Conservation (phyloP, 2,113 vertebrate genomes). For the Bubo scandiacus region DNA sequence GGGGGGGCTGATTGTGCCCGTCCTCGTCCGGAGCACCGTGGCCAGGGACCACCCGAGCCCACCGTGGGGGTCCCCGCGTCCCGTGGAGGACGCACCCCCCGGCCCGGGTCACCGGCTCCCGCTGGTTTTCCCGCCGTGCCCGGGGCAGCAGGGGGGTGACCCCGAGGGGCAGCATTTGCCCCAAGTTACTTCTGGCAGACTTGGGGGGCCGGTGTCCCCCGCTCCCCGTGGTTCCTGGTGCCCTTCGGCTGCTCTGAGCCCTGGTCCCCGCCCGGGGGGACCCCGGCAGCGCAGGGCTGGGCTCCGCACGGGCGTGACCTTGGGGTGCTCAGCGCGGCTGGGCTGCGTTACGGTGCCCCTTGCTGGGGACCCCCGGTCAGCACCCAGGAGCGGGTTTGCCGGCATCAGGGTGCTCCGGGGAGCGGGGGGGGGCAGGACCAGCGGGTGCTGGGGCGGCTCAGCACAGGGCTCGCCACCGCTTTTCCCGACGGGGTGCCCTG, state of each 20-base stretch:
- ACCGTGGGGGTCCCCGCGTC: background rate
- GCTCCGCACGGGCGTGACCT: background rate
- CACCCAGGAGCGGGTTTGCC: rapidly evolving
- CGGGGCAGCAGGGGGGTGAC: background rate
- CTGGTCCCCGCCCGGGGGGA: background rate
- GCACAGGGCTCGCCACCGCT: background rate
- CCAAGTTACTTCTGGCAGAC: background rate
- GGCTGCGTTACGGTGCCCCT: background rate
- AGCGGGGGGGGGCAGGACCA: background rate
- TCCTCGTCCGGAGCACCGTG: background rate
- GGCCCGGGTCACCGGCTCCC: background rate
- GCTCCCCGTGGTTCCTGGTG: rapidly evolving
- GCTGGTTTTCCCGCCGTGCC: background rate
- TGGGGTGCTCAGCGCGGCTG: background rate
- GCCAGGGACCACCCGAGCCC: background rate
- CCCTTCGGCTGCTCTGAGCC: background rate
- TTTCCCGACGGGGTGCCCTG: background rate
- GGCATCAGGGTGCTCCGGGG: background rate
- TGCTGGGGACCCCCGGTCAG: rapidly evolving
- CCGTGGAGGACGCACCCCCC: background rate
- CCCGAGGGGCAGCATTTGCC: background rate
- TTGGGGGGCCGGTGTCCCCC: background rate
- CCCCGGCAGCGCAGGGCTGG: rapidly evolving
- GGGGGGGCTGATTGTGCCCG: background rate
- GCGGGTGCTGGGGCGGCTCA: background rate